These are phyloP conservation scores for Spea hammondii DNA, from an alignment of 2,797 vertebrate species.

Conservation along the genomic window DNA sequence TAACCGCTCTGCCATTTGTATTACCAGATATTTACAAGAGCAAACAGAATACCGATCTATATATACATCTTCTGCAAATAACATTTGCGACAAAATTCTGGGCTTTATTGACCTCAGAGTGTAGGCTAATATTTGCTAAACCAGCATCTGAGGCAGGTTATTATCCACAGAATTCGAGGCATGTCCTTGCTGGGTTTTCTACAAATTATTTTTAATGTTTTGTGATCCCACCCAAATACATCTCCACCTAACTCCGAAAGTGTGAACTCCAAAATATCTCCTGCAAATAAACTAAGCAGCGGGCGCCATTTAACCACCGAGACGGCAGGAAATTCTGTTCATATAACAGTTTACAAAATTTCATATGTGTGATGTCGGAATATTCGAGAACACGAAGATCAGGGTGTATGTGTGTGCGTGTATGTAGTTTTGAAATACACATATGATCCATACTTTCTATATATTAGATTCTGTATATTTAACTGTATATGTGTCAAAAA, in stretches of 20 bases:
- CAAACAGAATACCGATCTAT: slow-evolving; percentile 41
- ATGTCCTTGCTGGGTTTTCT: slow-evolving; percentile 46
- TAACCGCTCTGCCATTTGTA: neutral
- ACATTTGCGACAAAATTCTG: slow-evolving; percentile 43
- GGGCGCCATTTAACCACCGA: neutral
- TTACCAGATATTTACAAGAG: slow-evolving; percentile 43
- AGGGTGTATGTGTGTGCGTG: too few relatives aligned
- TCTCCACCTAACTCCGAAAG: slow-evolving; percentile 33
- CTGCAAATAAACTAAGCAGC: slow-evolving; percentile 12
- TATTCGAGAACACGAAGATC: too few relatives aligned
- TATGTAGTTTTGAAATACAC: too few relatives aligned
- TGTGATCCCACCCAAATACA: slow-evolving; percentile 48
- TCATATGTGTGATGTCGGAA: neutral
- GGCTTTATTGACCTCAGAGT: slow-evolving; percentile 50
- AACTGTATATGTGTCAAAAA: too few relatives aligned
- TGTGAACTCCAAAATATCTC: slow-evolving; percentile 39
- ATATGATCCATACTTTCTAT: too few relatives aligned
- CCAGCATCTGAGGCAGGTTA: slow-evolving; percentile 48
- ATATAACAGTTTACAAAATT: neutral
- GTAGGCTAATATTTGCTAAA: slow-evolving; percentile 52
- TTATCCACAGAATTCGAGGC: slow-evolving; percentile 52
- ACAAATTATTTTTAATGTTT: slow-evolving; percentile 53
- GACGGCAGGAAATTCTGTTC: neutral
- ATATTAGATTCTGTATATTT: too few relatives aligned
- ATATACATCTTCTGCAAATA: slow-evolving; percentile 50